phyloP scores from a whole-genome alignment of 2,888 invertebrate species.

The Drosophila paracracens region DNA sequence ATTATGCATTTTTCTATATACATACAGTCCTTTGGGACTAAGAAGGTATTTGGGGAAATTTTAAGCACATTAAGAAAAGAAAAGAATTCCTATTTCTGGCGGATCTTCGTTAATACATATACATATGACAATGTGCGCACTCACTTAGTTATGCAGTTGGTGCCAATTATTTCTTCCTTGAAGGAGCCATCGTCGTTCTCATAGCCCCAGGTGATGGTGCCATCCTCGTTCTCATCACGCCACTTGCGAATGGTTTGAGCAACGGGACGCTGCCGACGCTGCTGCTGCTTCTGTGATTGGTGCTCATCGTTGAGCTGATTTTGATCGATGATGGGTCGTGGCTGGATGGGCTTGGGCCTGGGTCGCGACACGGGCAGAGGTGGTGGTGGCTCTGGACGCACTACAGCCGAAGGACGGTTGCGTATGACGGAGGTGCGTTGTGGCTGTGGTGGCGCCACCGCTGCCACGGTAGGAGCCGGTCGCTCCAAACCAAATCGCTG shows the following conservation, averaged over 20 bases:
- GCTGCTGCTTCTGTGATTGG: conserved; percentile 64
- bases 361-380: conserved; percentile 82
- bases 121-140: conserved; percentile 27
- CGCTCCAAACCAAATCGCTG: conserved; percentile 81
- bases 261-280: conserved; percentile 88
- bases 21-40: not conserved
- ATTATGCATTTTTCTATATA: not conserved
- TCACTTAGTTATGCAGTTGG: conserved; percentile 89
- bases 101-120: not conserved
- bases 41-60: not conserved
- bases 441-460: conserved; percentile 81
- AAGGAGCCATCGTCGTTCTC: conserved; percentile 95
- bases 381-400: conserved; percentile 83
- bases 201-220: conserved; percentile 94
- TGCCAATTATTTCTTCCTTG: conserved; percentile 93
- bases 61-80: not conserved
- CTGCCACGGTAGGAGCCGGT: conserved; percentile 55
- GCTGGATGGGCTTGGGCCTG: conserved; percentile 76
- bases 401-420: conserved; percentile 72
- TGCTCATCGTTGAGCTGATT: conserved; percentile 81
- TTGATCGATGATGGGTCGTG: conserved; percentile 83
- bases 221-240: conserved; percentile 90
- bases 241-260: conserved; percentile 90
- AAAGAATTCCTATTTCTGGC: not conserved
- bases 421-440: conserved; percentile 85